Conservation (phyloP, 2,888 invertebrate species). For the Agriopis aurantiaria region DNA sequence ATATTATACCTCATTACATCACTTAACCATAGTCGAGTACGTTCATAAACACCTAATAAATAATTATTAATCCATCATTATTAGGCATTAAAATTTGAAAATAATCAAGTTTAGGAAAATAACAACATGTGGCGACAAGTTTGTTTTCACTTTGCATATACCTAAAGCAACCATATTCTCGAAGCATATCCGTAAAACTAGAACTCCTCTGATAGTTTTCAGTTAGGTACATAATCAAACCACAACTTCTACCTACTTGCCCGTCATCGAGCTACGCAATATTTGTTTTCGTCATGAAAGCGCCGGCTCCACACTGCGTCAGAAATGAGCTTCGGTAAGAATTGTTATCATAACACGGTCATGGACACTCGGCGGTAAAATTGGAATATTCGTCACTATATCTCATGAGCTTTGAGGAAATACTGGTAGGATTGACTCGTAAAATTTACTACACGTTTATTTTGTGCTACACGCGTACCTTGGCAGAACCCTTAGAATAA, state of each 20-base stretch:
- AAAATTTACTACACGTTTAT: background rate
- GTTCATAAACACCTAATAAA: too few relatives aligned
- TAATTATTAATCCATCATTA: too few relatives aligned
- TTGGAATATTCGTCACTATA: constrained; percentile 13
- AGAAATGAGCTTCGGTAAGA: constrained; percentile 15
- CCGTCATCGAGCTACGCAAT: constrained; percentile 8
- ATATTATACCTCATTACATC: too few relatives aligned
- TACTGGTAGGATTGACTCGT: background rate
- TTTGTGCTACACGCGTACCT: background rate
- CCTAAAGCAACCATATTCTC: too few relatives aligned
- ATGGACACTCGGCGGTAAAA: constrained; percentile 18
- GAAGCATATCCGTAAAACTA: background rate
- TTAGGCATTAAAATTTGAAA: too few relatives aligned
- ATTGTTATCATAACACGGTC: constrained; percentile 19
- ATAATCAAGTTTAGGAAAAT: too few relatives aligned
- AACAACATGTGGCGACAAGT: too few relatives aligned
- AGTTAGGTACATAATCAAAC: background rate
- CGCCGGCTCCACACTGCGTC: constrained; percentile 11
- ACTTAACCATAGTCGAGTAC: too few relatives aligned
- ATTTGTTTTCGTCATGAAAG: constrained; percentile 27
- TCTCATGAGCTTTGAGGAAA: background rate
- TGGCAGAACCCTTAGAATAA: background rate
- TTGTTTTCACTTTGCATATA: too few relatives aligned
- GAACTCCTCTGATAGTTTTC: background rate
- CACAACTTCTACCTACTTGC: background rate